Evolutionary conservation across 2,797 vertebrate genomes (phyloP).

Genomic region (Acipenser transmontanus): DNA sequence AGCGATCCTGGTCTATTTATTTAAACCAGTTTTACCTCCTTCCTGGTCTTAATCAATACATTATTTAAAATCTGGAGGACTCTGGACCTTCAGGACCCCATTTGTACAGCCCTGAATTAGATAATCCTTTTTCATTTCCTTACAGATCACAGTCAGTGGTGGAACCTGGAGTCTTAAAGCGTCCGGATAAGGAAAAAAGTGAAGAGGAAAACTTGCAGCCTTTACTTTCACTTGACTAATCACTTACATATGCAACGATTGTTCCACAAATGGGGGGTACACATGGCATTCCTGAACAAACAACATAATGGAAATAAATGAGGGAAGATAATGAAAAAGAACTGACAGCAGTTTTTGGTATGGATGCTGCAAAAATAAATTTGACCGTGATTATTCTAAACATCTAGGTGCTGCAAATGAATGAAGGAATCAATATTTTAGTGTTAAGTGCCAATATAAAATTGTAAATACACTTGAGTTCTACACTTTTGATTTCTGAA

Average conservation of each 20-base stretch:
- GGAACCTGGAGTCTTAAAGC: constrained; percentile 89
- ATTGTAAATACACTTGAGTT: constrained; percentile 72
- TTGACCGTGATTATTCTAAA: neutral
- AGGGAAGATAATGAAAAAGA: neutral
- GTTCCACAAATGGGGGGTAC: constrained; percentile 2
- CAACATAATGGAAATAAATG: neutral
- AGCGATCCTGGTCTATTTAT: neutral
- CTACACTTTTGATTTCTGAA: constrained; percentile 51
- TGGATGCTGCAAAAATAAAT: neutral
- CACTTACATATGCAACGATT: neutral
- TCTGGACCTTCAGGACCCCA: neutral
- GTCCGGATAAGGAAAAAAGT: constrained; percentile 86
- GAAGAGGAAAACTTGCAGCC: constrained; percentile 97
- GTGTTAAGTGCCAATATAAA: constrained; percentile 93
- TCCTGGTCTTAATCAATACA: neutral
- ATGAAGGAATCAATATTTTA: constrained; percentile 52
- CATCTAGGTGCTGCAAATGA: constrained; percentile 35
- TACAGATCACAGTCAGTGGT: constrained; percentile 92
- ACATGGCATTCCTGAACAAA: neutral
- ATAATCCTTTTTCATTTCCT: neutral
- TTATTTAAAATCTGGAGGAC: neutral
- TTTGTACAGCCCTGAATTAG: neutral
- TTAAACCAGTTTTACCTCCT: neutral
- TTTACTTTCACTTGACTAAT: constrained; percentile 90
- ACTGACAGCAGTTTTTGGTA: neutral